A percentile compares a stretch with the other conserved stretches of the same genome.
phyloP scores from a whole-genome alignment of 2,113 vertebrate genomes.

The Actinemys pallida region DNA sequence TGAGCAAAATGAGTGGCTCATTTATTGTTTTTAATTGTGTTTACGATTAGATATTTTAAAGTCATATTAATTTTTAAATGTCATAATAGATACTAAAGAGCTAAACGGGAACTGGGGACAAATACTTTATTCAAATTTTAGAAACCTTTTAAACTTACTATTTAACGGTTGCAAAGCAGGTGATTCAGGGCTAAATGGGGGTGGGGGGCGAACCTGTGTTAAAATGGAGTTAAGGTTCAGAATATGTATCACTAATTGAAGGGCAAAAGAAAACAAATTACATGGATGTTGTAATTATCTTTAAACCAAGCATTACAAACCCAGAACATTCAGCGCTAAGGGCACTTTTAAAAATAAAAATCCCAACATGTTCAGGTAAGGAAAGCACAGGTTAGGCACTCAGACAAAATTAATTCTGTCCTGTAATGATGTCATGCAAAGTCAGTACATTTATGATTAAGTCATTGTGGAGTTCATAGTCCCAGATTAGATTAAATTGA shows the following conservation, averaged over 20 bases:
- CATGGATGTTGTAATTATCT: neutral
- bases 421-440: neutral
- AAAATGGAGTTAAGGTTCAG: neutral
- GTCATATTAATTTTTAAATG: neutral
- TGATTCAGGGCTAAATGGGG: neutral
- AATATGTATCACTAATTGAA: neutral
- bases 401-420: neutral
- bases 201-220: too few species aligned
- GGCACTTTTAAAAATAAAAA: neutral
- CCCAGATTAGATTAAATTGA: neutral
- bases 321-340: neutral
- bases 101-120: neutral
- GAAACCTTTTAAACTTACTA: neutral
- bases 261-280: neutral
- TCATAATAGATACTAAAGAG: neutral
- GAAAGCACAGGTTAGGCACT: neutral
- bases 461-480: neutral
- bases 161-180: neutral
- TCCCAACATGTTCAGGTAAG: neutral
- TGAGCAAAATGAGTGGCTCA: neutral
- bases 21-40: neutral
- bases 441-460: neutral
- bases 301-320: neutral
- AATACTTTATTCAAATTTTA: neutral
- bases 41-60: neutral